Percentiles rank a stretch among this genome's conserved stretches.
Evolutionary conservation across 1,140 invertebrate species (phyloP).

Genomic region (Caenorhabditis inopinata): DNA sequence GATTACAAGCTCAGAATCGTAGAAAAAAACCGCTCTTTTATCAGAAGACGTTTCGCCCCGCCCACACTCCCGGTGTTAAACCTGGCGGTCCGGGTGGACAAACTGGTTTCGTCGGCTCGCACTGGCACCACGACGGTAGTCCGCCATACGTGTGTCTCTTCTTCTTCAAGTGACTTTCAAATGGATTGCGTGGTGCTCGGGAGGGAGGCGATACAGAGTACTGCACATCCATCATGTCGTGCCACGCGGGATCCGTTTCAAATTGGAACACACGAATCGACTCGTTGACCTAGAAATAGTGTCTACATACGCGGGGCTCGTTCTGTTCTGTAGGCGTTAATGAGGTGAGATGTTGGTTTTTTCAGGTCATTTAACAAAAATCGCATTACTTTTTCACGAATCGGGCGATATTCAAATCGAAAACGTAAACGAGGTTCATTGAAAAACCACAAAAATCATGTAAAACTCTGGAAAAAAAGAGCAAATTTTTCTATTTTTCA

Average conservation of each 20-base stretch:
- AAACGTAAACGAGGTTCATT: no score
- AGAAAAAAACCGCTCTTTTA: no score
- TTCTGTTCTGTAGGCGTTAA: no score
- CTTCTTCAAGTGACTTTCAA: conserved; percentile 32
- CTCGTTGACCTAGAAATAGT: conserved; percentile 8
- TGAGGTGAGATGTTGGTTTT: no score
- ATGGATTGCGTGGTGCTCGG: not conserved
- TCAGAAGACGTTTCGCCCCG: no score
- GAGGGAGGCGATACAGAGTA: conserved; percentile 7
- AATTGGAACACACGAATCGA: conserved; percentile 28
- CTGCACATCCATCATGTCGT: conserved; percentile 37
- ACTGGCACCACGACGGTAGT: conserved; percentile 44
- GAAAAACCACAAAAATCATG: no score
- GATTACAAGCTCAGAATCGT: not conserved
- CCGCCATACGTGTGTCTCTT: conserved; percentile 36
- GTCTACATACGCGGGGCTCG: no score
- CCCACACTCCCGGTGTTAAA: no score
- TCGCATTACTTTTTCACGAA: no score
- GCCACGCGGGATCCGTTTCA: conserved; percentile 32
- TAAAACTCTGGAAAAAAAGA: no score
- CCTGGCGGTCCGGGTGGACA: conserved; percentile 52
- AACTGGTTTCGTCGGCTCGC: conserved; percentile 40
- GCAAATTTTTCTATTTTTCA: no score
- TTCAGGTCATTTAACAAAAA: not conserved
- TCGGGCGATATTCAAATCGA: no score